Percentiles rank a stretch among this genome's conserved stretches.
These are phyloP conservation scores for Menura novaehollandiae DNA, from an alignment of 2,113 vertebrate species.

Conservation along the genomic window DNA sequence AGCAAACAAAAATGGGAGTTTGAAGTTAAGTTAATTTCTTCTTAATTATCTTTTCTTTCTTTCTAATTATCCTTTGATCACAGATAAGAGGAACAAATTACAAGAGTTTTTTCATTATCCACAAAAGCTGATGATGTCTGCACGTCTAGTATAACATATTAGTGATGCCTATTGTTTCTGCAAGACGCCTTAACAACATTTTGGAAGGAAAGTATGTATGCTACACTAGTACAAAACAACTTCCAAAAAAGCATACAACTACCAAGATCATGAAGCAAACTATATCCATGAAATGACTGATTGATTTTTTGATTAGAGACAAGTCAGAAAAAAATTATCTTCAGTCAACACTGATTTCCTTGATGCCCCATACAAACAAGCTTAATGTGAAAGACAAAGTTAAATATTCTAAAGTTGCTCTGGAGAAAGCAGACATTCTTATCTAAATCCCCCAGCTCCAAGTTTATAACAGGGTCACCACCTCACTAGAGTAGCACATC, in stretches of 20 bases:
- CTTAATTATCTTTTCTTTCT: slow-evolving; percentile 72
- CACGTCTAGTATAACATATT: not conserved
- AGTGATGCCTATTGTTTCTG: slow-evolving; percentile 40
- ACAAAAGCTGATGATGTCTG: slow-evolving; percentile 57
- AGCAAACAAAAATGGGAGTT: slow-evolving; percentile 49
- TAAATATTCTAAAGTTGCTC: not conserved
- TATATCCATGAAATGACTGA: not conserved
- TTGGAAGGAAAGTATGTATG: not conserved
- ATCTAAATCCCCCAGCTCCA: not conserved
- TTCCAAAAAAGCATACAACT: not conserved
- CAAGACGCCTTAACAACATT: slow-evolving; percentile 10
- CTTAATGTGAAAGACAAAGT: not conserved
- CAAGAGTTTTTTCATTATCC: slow-evolving; percentile 59
- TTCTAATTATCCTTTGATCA: slow-evolving; percentile 73
- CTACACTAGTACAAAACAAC: not conserved
- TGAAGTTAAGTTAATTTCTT: slow-evolving; percentile 69
- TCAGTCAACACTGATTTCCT: not conserved
- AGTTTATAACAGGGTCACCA: not conserved
- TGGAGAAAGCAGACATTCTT: not conserved
- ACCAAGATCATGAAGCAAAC: not conserved
- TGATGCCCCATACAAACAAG: not conserved
- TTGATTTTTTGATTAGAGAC: not conserved
- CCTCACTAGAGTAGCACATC: not conserved
- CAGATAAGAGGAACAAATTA: slow-evolving; percentile 67
- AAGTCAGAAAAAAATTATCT: not conserved